Evolutionary conservation across 1,140 invertebrate genomes (phyloP).

Genomic region (Belonocnema kinseyi): DNA sequence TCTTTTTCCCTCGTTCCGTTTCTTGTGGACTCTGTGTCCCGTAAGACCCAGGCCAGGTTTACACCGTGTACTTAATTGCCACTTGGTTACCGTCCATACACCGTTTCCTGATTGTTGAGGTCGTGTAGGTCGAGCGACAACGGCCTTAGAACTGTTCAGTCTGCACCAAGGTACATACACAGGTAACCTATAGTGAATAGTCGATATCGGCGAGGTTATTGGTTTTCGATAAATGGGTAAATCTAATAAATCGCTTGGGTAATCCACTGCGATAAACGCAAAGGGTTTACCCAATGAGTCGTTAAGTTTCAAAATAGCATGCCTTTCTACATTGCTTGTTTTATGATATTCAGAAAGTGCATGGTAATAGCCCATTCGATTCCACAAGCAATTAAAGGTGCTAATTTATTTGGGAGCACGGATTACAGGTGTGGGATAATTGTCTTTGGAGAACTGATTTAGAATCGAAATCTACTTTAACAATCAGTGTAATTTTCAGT

Average conservation of each 20-base stretch:
- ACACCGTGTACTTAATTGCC: conserved; percentile 24
- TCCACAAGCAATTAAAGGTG: not conserved
- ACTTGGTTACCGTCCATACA: conserved; percentile 16
- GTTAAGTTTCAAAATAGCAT: conserved; percentile 28
- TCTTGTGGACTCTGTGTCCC: conserved; percentile 11
- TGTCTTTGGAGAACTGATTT: not conserved
- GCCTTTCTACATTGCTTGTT: conserved; percentile 8
- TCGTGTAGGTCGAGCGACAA: conserved; percentile 21
- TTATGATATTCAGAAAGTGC: conserved; percentile 4
- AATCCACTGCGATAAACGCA: conserved; percentile 29
- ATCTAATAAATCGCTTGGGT: conserved; percentile 28
- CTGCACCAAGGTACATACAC: too few species aligned
- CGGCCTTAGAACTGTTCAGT: not conserved
- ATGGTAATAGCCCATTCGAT: conserved; percentile 6
- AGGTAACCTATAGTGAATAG: not conserved
- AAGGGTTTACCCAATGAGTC: conserved; percentile 19
- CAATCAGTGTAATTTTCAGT: too few species aligned
- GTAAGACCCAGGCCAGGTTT: conserved; percentile 16
- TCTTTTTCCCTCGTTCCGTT: conserved; percentile 15
- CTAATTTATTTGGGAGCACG: not conserved
- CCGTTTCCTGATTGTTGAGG: conserved; percentile 27
- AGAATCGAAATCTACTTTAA: not conserved
- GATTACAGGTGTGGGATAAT: not conserved
- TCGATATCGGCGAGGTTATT: conserved; percentile 28
- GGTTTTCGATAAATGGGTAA: conserved; percentile 23